Evolutionary conservation across 1,140 invertebrate genomes (phyloP).

Genomic region (Megalopta genalis): DNA sequence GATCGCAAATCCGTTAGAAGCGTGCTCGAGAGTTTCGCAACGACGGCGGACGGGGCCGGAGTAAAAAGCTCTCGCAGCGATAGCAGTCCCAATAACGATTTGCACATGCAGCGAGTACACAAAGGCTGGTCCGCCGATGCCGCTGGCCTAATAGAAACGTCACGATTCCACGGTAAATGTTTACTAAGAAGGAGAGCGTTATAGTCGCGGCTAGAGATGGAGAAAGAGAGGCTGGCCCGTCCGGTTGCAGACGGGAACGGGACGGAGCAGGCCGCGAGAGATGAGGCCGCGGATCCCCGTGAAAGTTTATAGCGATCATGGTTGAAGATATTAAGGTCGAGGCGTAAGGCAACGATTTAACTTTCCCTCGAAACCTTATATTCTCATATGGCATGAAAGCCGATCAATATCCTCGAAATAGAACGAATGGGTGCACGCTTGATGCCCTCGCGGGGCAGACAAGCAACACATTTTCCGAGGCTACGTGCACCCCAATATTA

Average conservation of each 20-base stretch:
- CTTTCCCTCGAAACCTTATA: conserved; percentile 53
- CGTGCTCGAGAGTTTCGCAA: no score
- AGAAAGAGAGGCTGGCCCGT: no score
- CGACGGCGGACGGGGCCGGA: no score
- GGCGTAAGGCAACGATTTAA: conserved; percentile 29
- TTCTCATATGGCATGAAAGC: conserved; percentile 25
- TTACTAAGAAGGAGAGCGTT: background rate
- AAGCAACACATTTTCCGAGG: conserved; percentile 35
- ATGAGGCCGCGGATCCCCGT: conserved; percentile 38
- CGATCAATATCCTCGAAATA: conserved; percentile 49
- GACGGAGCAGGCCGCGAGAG: background rate
- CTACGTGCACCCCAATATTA: conserved; percentile 17
- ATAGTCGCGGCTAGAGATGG: conserved; percentile 2
- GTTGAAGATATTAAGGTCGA: conserved; percentile 44
- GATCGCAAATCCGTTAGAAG: no score
- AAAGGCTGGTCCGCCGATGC: no score
- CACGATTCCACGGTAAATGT: background rate
- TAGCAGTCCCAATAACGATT: no score
- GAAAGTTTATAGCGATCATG: conserved; percentile 38
- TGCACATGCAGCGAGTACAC: no score
- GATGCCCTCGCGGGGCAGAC: conserved; percentile 15
- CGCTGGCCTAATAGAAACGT: no score
- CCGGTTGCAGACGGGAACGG: background rate
- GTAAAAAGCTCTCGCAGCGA: no score
- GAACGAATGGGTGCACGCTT: conserved; percentile 45